Base-by-base conservation (phyloP, 2,888 invertebrate genomes). In the Cryptocephalus moraei region DNA sequence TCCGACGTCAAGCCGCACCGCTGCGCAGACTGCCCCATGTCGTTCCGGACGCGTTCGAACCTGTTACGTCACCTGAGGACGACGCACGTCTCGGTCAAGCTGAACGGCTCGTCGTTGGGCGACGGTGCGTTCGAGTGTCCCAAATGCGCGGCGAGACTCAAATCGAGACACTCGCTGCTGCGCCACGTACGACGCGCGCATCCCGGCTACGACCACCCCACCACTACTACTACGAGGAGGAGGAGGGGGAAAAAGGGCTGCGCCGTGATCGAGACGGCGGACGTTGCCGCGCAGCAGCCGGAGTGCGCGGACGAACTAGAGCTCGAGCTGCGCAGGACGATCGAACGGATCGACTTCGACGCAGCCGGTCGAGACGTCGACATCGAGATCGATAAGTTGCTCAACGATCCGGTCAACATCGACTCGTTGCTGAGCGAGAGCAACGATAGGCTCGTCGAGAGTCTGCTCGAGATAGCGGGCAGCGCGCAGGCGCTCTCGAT, bases 261-360 rank as follows among this genome's bases (percentile, higher is more conserved):
- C 22, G 22, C 22, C 22, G 22, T 22, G n/a, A n/a, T n/a, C n/a
- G n/a, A n/a, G n/a, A n/a, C n/a, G n/a, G n/a, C n/a, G n/a, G n/a
- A n/a, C n/a, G n/a, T n/a, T n/a, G n/a, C n/a, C 22, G 22, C 22
- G 22, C 22, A 22, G 22, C 3, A 22, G 6, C 22, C 22, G 22
- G 6, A 2, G 10, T 12, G 2, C 13, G 9, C 22, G 31, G 10
- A 49, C 9, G 55, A 56, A 8, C 51, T 53, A 0, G 56, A 54
- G 39, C 36, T 56, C 49, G 57, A 60, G 32, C 50, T 61, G 44
- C 58, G 59, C 39, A 53, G 58, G 45, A 58, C 58, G 4, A 56
- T 60, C 39, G 60, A 61, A 44, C 53, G 62, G 49, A 53, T 65
- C 57, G 59, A 65, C 47, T 63, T 64, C 46, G 63, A 56, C 40